A percentile compares a stretch with the other conserved stretches of the same genome.
phyloP scores from a whole-genome alignment of 2,888 invertebrate genomes.

The Hypena proboscidalis region DNA sequence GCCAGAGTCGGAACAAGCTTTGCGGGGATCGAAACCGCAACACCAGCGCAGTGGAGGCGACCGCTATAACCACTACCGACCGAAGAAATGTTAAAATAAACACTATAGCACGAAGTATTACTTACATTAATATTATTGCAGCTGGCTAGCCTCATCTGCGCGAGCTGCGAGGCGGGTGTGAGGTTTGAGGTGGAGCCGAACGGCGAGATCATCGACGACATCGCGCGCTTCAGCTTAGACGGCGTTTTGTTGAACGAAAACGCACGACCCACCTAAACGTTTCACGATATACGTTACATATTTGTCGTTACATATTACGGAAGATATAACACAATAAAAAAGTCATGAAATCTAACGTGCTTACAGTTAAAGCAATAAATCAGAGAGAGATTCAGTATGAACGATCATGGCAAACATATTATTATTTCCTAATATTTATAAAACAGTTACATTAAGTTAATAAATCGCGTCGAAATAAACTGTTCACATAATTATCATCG shows the following conservation, averaged over 20 bases:
- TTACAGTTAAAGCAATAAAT: too few relatives aligned
- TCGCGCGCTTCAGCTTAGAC: slow-evolving; percentile 95
- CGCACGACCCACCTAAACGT: slow-evolving; percentile 92
- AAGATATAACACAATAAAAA: background rate
- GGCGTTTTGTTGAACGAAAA: slow-evolving; percentile 98
- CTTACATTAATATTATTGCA: slow-evolving; percentile 94
- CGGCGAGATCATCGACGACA: slow-evolving; percentile 97
- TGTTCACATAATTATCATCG: too few relatives aligned
- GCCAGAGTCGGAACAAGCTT: too few relatives aligned
- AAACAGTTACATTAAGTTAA: too few relatives aligned
- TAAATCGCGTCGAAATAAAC: too few relatives aligned
- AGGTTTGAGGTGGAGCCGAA: slow-evolving; percentile 94
- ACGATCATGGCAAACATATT: too few relatives aligned
- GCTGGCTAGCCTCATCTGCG: slow-evolving; percentile 94
- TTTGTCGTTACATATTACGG: background rate
- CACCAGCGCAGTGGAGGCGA: too few relatives aligned
- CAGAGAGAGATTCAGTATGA: too few relatives aligned
- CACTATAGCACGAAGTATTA: too few relatives aligned
- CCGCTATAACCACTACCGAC: too few relatives aligned
- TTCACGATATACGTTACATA: slow-evolving; percentile 14
- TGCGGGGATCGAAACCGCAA: too few relatives aligned
- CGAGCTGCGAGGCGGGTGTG: slow-evolving; percentile 93
- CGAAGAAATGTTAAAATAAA: slow-evolving; percentile 4
- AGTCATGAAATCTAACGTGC: background rate
- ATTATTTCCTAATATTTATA: too few relatives aligned